These are phyloP conservation scores for Baronia brevicornis DNA, from an alignment of 2,888 invertebrate species.

Conservation along the genomic window DNA sequence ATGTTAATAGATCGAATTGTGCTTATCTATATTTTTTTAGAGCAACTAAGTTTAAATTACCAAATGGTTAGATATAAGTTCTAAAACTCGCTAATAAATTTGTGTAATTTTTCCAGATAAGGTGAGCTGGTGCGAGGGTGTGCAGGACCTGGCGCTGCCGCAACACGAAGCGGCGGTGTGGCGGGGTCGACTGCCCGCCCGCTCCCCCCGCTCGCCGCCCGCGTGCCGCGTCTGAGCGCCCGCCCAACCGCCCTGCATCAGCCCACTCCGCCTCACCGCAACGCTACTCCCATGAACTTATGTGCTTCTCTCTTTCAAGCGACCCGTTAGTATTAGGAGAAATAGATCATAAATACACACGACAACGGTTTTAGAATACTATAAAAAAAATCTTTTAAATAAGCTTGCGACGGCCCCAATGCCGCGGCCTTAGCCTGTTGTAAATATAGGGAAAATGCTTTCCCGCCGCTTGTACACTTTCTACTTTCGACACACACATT, in stretches of 20 bases:
- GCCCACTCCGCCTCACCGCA: conserved; percentile 16
- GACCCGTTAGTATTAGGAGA: conserved; percentile 30
- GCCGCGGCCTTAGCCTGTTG: conserved; percentile 36
- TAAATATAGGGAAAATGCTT: conserved; percentile 60
- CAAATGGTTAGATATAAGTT: not conserved
- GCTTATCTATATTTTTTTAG: too few species aligned
- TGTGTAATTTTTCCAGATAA: conserved; percentile 40
- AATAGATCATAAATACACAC: conserved; percentile 13
- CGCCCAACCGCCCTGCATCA: conserved; percentile 21
- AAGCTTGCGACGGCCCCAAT: conserved; percentile 34
- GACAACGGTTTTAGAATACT: conserved; percentile 34
- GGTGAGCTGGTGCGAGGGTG: conserved; percentile 48
- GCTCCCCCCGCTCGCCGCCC: conserved; percentile 58
- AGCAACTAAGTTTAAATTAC: too few species aligned
- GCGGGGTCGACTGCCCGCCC: conserved; percentile 55
- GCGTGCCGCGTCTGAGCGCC: conserved; percentile 53
- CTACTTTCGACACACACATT: too few species aligned
- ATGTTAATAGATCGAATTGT: too few species aligned
- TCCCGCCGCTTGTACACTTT: conserved; percentile 60
- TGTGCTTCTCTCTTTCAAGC: conserved; percentile 34
- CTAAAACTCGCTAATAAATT: not conserved
- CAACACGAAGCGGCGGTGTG: conserved; percentile 45
- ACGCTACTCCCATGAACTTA: conserved; percentile 29
- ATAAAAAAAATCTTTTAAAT: conserved; percentile 18
- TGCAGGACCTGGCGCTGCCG: conserved; percentile 17